Evolutionary conservation across 2,113 vertebrate species (phyloP).

Genomic region (Rhynchopsitta pachyrhyncha): DNA sequence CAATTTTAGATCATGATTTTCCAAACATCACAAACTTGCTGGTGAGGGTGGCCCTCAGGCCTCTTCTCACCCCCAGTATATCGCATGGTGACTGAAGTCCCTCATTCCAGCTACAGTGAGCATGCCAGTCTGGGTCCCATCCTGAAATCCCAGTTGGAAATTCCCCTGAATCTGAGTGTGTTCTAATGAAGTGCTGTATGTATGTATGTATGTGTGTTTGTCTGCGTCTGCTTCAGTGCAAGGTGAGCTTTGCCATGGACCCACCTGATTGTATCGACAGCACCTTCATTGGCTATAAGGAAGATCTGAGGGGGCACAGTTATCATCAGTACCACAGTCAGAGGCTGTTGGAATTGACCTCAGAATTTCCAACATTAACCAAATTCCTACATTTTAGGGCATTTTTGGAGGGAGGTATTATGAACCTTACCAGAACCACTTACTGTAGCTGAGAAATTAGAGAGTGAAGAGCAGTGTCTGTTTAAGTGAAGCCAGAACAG

Average conservation of each 20-base stretch:
- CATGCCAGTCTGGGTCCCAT: neutral
- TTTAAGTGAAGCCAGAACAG: neutral
- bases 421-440: neutral
- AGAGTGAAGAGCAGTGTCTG: neutral
- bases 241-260: neutral
- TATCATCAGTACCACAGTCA: neutral
- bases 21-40: neutral
- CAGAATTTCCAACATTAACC: neutral
- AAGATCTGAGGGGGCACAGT: neutral
- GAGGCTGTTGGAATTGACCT: neutral
- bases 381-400: neutral
- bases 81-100: neutral
- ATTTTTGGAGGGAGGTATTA: neutral
- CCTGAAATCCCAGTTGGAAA: neutral
- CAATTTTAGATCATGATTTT: neutral
- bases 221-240: neutral
- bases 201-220: neutral
- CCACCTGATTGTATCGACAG: neutral
- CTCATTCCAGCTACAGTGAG: neutral
- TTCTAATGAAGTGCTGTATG: neutral
- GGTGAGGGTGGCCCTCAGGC: neutral
- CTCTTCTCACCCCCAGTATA: neutral
- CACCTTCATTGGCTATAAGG: accelerated
- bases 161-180: neutral
- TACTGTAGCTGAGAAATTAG: neutral